phyloP scores from a whole-genome alignment of 2,113 vertebrate genomes.

The Prolemur simus region DNA sequence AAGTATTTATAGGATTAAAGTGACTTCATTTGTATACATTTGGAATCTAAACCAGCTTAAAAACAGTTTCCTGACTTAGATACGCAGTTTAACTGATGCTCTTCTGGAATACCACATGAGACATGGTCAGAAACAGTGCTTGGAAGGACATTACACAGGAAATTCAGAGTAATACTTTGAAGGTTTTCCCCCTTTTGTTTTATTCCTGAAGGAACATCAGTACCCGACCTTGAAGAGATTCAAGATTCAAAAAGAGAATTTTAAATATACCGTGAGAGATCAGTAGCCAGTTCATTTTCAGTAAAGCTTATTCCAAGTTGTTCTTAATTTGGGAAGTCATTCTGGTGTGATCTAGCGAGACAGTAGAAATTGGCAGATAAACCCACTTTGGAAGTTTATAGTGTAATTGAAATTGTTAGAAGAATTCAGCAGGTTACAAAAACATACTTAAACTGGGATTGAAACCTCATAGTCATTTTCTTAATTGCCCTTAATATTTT shows the following conservation, averaged over 20 bases:
- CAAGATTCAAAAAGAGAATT: constrained; percentile 53
- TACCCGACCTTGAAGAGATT: constrained; percentile 71
- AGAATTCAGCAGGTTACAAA: constrained; percentile 51
- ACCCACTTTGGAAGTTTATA: constrained; percentile 57
- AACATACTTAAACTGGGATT: constrained; percentile 42
- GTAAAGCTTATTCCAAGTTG: constrained; percentile 63
- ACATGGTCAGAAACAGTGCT: constrained; percentile 76
- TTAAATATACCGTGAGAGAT: constrained; percentile 69
- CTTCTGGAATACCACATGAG: constrained; percentile 78
- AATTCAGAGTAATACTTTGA: constrained; percentile 71
- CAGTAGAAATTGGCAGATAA: constrained; percentile 59
- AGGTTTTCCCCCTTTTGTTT: constrained; percentile 54
- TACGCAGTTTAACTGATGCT: constrained; percentile 79
- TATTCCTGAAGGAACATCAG: constrained; percentile 68
- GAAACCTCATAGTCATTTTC: constrained; percentile 55
- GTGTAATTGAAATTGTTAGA: constrained; percentile 58
- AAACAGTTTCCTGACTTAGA: constrained; percentile 80
- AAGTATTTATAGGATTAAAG: constrained; percentile 93
- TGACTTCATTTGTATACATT: constrained; percentile 92
- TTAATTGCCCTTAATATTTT: constrained; percentile 65
- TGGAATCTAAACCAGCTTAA: constrained; percentile 88
- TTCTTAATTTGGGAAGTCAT: constrained; percentile 61
- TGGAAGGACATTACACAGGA: constrained; percentile 77
- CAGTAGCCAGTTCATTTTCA: constrained; percentile 64
- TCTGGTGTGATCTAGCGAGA: constrained; percentile 52